Evolutionary conservation across 2,113 vertebrate species (phyloP).

Genomic region (Sylvietta virens): DNA sequence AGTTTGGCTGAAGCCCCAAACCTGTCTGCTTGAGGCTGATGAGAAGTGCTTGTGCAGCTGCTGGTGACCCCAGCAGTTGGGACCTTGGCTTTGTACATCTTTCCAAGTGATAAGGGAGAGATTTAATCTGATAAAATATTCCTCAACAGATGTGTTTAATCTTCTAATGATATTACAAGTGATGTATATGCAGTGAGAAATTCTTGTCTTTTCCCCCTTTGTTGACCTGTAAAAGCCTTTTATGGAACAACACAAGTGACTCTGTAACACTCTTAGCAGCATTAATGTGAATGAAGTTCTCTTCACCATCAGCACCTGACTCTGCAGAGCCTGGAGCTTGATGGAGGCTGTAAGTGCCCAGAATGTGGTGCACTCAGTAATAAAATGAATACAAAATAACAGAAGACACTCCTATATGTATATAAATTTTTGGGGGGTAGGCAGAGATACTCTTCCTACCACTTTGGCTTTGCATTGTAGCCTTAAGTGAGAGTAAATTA

Average conservation of each 20-base stretch:
- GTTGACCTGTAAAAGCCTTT: conserved; percentile 17
- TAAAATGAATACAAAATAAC: background rate
- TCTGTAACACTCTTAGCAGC: background rate
- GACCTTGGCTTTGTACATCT: background rate
- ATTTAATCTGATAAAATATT: conserved; percentile 4
- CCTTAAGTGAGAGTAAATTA: background rate
- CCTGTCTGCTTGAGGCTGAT: background rate
- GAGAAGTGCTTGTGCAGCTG: background rate
- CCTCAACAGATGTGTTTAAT: background rate
- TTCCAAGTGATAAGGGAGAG: background rate
- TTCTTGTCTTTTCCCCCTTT: background rate
- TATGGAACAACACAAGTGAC: background rate
- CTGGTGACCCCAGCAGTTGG: background rate
- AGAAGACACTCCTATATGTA: background rate
- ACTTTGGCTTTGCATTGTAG: background rate
- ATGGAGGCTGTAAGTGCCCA: background rate
- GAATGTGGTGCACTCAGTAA: background rate
- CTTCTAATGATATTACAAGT: conserved; percentile 8
- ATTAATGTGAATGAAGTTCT: background rate
- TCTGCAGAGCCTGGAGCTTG: background rate
- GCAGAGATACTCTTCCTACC: background rate
- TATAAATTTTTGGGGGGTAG: fast-evolving
- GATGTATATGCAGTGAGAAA: background rate
- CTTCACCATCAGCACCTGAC: background rate
- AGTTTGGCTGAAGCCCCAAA: background rate